phyloP scores from a whole-genome alignment of 2,113 vertebrate species.

The Loxodonta africana region DNA sequence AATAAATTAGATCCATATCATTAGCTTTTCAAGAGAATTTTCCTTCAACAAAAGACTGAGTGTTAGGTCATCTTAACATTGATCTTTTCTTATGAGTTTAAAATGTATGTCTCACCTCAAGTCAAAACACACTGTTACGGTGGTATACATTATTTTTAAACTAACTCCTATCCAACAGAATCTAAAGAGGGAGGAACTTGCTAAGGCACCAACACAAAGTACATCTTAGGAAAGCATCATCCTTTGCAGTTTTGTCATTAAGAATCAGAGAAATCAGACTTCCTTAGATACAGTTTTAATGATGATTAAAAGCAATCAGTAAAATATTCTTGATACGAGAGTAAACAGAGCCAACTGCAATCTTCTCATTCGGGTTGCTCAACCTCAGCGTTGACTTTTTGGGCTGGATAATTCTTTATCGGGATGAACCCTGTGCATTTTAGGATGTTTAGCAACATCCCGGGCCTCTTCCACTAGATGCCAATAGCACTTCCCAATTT shows the following conservation, averaged over 20 bases:
- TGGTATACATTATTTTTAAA: neutral
- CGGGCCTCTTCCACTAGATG: neutral
- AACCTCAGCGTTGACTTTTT: neutral
- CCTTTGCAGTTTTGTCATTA: neutral
- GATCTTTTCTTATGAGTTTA: neutral
- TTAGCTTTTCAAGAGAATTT: conserved; percentile 22
- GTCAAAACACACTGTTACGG: neutral
- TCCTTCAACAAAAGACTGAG: neutral
- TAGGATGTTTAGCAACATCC: neutral
- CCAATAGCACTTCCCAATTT: neutral
- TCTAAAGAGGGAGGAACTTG: conserved; percentile 33
- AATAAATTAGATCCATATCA: neutral
- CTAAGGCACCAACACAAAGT: neutral
- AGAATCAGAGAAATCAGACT: conserved; percentile 22
- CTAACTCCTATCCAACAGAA: neutral
- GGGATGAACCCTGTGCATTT: neutral
- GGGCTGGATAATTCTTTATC: neutral
- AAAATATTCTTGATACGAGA: neutral
- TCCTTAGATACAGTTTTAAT: conserved; percentile 18
- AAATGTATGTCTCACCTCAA: neutral
- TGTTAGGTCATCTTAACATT: conserved; percentile 10
- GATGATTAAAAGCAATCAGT: neutral
- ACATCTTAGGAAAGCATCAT: neutral
- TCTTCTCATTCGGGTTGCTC: neutral
- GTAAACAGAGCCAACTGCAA: neutral